Base-by-base conservation (phyloP, 1,140 invertebrate genomes). In the Hyphantria cunea region DNA sequence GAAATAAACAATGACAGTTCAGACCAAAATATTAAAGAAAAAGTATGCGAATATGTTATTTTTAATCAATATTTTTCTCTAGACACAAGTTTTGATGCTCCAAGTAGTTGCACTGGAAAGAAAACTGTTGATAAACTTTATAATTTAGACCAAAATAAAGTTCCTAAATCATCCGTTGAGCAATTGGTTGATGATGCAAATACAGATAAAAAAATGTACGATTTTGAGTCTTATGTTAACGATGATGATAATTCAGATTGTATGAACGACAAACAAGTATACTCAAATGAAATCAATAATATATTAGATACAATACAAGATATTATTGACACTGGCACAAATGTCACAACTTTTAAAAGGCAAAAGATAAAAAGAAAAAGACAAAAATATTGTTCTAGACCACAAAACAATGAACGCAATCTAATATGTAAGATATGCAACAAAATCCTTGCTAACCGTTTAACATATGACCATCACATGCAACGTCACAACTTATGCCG, bases 391-490 rank as follows among this genome's bases (percentile, higher is more conserved):
- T 51, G 31, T 13, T 55, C 39, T n/a, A 49, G 33, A 12, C 39
- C 17, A 25, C 48, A 15, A 32, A 31, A 13, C 0, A 68, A 66
- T 9, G 12, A 64, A 65, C 32, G 33, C 25, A 72, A 65, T 42
- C 64, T 76, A 10, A 51, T 54, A 9, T 90, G 86, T 68, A 69
- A 74, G 12, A 52, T 83, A 13, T 90, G 86, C 61, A 50, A 76
- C 6, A 84, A 80, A 70, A 61, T 75, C 1, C 66, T 88, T 48
- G 76, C 81, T 3, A 86, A 84, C 48, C 71, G 60, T n/a, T 8
- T 61, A 17, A 84, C 82, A 39, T 89, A 82, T 34, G 61, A 73
- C n/a, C 67, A 77, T 53, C 86, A 89, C 39, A 85, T 89, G 85
- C 81, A 86, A 68, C 66, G 80, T 9, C 86, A 89, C 37, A 83